These are phyloP conservation scores for Benthosema pterotum DNA, from an alignment of 2,797 vertebrate species.

Conservation along the genomic window DNA sequence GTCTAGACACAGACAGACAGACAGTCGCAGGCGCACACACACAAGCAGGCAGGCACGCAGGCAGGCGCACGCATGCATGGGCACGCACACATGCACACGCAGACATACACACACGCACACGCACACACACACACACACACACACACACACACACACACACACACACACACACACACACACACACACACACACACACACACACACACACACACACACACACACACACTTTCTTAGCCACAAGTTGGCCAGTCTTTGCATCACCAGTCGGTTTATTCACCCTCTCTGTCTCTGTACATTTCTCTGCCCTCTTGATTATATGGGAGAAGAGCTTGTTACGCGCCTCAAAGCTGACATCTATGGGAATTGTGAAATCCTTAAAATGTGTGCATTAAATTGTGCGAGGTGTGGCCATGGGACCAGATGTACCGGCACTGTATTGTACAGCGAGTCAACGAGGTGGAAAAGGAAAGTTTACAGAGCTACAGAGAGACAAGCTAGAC, in stretches of 20 bases:
- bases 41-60: no score
- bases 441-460: slow-evolving; percentile 32
- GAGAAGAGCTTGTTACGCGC: slow-evolving; percentile 81
- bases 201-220: slow-evolving; percentile 26
- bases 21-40: not conserved
- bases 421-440: no score
- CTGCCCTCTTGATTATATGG: slow-evolving; percentile 70
- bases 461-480: slow-evolving; percentile 2
- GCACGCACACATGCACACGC: no score
- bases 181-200: slow-evolving; percentile 14
- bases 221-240: slow-evolving; percentile 27
- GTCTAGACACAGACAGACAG: not conserved
- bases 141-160: slow-evolving; percentile 1
- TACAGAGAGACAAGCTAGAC: not conserved
- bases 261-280: slow-evolving; percentile 62
- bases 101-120: no score
- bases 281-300: slow-evolving; percentile 66
- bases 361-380: slow-evolving; percentile 71
- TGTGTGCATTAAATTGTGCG: slow-evolving; percentile 76
- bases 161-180: slow-evolving; percentile 11
- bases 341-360: slow-evolving; percentile 85
- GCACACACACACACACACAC: no score
- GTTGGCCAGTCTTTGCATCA: slow-evolving; percentile 56
- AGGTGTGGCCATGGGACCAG: slow-evolving; percentile 66
- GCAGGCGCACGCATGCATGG: no score